Evolutionary conservation across 2,797 vertebrate genomes (phyloP).

Genomic region (Dendrocincla tyrannina): DNA sequence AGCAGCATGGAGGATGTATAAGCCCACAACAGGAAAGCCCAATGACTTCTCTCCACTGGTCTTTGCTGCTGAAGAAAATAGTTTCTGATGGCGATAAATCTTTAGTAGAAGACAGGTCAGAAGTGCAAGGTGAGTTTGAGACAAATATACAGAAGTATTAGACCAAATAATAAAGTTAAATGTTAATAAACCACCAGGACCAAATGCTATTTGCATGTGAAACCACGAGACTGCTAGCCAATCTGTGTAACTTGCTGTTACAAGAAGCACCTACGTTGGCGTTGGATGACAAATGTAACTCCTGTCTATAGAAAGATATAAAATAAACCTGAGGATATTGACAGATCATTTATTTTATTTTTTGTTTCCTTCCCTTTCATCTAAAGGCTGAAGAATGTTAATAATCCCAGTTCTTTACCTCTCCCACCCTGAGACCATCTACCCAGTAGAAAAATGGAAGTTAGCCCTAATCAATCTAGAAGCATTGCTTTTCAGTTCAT

Average conservation of each 20-base stretch:
- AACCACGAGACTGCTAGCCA: not conserved
- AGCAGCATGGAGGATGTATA: too few species aligned
- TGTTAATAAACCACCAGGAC: not conserved
- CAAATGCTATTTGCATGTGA: not conserved
- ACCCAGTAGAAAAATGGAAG: not conserved
- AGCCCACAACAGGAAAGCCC: not conserved
- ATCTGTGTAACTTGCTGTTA: not conserved
- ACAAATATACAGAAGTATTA: not conserved
- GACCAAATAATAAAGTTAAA: not conserved
- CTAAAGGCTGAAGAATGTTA: not conserved
- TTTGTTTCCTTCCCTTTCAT: not conserved
- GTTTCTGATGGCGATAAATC: not conserved
- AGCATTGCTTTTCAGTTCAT: not conserved
- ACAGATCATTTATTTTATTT: not conserved
- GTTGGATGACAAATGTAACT: not conserved
- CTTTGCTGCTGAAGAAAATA: not conserved
- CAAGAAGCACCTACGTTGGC: not conserved
- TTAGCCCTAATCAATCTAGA: not conserved
- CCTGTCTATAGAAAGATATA: not conserved
- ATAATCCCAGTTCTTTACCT: not conserved
- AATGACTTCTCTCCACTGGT: not conserved
- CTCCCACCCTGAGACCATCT: not conserved
- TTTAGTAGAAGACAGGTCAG: not conserved
- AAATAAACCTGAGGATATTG: not conserved
- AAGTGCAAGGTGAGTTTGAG: not conserved